Evolutionary conservation across 2,797 vertebrate genomes (phyloP).

Genomic region (Spheniscus humboldti): DNA sequence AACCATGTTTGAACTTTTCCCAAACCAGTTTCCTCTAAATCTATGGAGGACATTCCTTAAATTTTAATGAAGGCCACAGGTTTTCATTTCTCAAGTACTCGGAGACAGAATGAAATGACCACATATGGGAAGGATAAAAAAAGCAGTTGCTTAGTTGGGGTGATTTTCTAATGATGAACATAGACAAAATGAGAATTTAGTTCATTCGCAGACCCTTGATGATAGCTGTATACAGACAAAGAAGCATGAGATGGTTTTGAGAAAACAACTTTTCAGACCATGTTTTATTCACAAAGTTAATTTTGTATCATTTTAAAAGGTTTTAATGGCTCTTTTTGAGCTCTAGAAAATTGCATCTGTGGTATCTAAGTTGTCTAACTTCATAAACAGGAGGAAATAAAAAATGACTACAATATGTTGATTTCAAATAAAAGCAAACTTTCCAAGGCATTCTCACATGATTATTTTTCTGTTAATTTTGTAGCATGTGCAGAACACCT

Average conservation of each 20-base stretch:
- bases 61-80: slow-evolving; percentile 58
- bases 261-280: not conserved
- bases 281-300: not conserved
- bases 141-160: not conserved
- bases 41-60: slow-evolving; percentile 46
- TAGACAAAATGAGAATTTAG: not conserved
- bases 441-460: not conserved
- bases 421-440: not conserved
- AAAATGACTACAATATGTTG: not conserved
- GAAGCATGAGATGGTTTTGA: not conserved
- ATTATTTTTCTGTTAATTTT: not conserved
- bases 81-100: slow-evolving; percentile 47
- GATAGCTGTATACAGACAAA: not conserved
- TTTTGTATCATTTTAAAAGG: not conserved
- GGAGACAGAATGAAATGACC: slow-evolving; percentile 17
- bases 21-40: slow-evolving; percentile 40
- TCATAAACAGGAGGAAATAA: not conserved
- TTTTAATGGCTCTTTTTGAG: not conserved
- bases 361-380: not conserved
- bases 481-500: not conserved
- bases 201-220: not conserved
- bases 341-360: not conserved
- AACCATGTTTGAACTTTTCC: not conserved
- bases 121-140: slow-evolving; percentile 27
- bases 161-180: not conserved